These are phyloP conservation scores for Ectropis grisescens DNA, from an alignment of 1,140 invertebrate genomes.

Conservation along the genomic window DNA sequence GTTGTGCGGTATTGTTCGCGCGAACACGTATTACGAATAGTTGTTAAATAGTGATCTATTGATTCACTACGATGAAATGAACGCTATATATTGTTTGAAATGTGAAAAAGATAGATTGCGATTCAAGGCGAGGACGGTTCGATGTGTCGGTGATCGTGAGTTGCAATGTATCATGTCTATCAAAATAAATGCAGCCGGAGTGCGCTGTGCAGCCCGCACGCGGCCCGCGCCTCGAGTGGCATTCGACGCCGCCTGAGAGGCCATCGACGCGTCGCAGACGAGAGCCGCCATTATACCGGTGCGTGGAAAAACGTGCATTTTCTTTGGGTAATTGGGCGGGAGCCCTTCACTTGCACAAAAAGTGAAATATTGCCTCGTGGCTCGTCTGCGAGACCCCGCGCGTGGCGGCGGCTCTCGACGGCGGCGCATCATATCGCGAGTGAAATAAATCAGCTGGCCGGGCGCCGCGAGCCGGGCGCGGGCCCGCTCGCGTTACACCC, in stretches of 20 bases:
- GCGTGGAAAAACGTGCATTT: conserved; percentile 28
- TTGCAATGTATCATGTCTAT: no score
- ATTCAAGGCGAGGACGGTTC: no score
- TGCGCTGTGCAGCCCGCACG: no score
- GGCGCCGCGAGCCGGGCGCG: conserved; percentile 31
- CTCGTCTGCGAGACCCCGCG: conserved; percentile 16
- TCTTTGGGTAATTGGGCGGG: conserved; percentile 42
- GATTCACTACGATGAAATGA: no score
- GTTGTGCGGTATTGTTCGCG: no score
- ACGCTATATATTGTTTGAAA: no score
- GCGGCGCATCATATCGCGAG: conserved; percentile 53
- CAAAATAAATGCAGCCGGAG: no score
- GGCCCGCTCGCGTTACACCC: conserved; percentile 50
- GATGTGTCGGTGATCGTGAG: no score
- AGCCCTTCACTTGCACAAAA: conserved; percentile 16
- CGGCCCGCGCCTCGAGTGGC: conserved; percentile 29
- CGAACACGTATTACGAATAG: no score
- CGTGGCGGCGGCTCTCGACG: conserved; percentile 33
- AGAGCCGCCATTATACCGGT: conserved; percentile 24
- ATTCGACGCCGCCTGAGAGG: no score
- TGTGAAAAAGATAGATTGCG: no score
- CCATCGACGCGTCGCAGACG: conserved; percentile 26
- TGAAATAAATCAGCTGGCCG: conserved; percentile 55
- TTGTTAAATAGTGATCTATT: no score
- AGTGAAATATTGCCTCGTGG: conserved; percentile 3